These are phyloP conservation scores for Drosophila barbarae DNA, from an alignment of 2,888 invertebrate species.

Conservation along the genomic window DNA sequence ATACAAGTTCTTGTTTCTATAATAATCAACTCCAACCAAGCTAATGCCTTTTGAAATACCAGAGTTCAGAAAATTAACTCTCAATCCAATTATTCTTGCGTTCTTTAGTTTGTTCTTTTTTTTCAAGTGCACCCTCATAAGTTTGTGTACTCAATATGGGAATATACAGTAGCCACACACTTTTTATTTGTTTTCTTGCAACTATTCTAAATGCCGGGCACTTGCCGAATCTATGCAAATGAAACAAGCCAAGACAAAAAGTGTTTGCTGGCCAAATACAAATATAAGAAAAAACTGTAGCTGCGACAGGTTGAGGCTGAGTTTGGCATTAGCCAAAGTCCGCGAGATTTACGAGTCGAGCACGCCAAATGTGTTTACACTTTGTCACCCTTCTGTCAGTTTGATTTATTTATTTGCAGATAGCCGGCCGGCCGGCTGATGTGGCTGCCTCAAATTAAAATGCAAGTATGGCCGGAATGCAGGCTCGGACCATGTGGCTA, in stretches of 20 bases:
- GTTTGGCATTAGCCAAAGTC: slow-evolving; percentile 65
- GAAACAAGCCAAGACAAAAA: slow-evolving; percentile 35
- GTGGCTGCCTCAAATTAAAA: slow-evolving; percentile 63
- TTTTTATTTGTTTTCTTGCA: slow-evolving; percentile 23
- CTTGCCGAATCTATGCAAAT: slow-evolving; percentile 67
- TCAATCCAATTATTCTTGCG: no score
- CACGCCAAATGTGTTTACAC: slow-evolving; percentile 78
- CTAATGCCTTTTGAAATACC: no score
- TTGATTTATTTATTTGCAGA: slow-evolving; percentile 77
- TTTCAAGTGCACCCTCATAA: slow-evolving; percentile 3
- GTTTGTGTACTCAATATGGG: slow-evolving; percentile 18
- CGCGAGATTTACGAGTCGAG: slow-evolving; percentile 72
- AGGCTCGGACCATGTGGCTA: slow-evolving; percentile 43
- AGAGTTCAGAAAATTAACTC: no score
- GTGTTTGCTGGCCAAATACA: slow-evolving; percentile 15
- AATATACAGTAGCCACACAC: slow-evolving; percentile 16
- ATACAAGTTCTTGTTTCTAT: background rate
- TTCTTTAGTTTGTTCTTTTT: background rate
- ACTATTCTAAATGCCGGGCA: slow-evolving; percentile 63
- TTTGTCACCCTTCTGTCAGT: slow-evolving; percentile 78
- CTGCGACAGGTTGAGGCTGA: slow-evolving; percentile 49
- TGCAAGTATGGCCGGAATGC: slow-evolving; percentile 75
- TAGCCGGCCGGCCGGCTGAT: slow-evolving; percentile 49
- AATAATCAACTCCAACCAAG: background rate
- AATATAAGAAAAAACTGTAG: slow-evolving; percentile 41